Evolutionary conservation across 2,888 invertebrate species (phyloP).

Genomic region (Tigriopus californicus): DNA sequence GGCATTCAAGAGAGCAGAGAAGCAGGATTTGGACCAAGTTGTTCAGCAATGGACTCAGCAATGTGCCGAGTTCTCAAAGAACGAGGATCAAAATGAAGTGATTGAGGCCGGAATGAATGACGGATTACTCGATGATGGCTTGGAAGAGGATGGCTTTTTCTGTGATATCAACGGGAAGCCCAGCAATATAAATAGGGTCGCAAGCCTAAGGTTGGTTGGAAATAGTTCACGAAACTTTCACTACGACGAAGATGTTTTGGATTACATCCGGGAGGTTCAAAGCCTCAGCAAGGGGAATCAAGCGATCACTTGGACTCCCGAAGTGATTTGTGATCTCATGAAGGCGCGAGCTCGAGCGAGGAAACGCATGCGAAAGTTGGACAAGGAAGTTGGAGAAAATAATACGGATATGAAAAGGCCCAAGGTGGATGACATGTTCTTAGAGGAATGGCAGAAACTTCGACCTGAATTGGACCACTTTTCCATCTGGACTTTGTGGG

Average conservation of each 20-base stretch:
- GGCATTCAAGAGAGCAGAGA: no score
- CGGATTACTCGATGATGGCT: not conserved
- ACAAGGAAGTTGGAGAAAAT: not conserved
- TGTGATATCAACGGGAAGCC: not conserved
- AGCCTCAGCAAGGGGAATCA: not conserved
- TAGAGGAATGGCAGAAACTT: slow-evolving; percentile 13
- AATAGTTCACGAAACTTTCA: not conserved
- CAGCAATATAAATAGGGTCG: no score
- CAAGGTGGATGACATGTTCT: slow-evolving; percentile 8
- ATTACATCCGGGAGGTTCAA: not conserved
- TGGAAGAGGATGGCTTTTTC: not conserved
- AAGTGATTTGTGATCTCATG: slow-evolving; percentile 6
- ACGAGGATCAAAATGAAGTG: no score
- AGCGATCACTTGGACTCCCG: not conserved
- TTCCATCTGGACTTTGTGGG: slow-evolving; percentile 6
- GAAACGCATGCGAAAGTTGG: not conserved
- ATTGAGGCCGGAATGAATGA: no score
- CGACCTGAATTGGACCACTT: slow-evolving; percentile 1
- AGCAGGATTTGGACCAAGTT: no score
- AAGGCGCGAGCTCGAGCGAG: not conserved
- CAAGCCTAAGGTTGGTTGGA: no score
- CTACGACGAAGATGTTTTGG: not conserved
- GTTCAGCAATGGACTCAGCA: no score
- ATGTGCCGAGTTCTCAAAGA: no score
- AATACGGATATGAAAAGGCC: not conserved